Base-by-base conservation (phyloP, 2,113 vertebrate genomes). In the Illadopsis cleaveri region DNA sequence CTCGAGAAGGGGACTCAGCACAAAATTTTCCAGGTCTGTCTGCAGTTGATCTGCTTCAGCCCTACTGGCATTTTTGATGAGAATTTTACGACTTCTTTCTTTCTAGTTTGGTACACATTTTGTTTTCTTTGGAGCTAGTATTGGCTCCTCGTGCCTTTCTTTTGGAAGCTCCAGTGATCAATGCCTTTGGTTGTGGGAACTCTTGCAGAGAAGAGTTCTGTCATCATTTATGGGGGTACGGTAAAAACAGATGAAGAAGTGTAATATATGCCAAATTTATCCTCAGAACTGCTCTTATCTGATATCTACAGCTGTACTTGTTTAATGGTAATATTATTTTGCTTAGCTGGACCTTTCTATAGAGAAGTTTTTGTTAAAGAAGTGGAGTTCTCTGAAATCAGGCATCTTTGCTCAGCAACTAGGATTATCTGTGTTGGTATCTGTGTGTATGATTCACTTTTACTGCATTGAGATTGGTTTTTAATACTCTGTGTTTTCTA, bases 101-200 rank as follows among this genome's bases (percentile, higher is more conserved):
- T 57, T n/a, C 58, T 53, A 70, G 47, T 95, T 94, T 96, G 93
- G 88, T 96, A 61, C 79, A 78, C 35, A 9, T 83, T 65, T 96
- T 95, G 82, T 94, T 96, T 95, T 93, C 64, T 83, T 96, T 97
- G 96, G 96, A 96, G 85, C n/a, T 72, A 17, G 25, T 66, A 4
- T 82, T 96, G 96, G 90, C 93, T 84, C n/a, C 60, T 83, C 12
- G 40, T 83, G 92, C 93, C 68, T 95, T 90, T 90, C 90, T 58
- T 77, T 90, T 94, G 85, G 93, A 96, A 93, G 85, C 90, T 89
- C 79, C 88, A 53, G 76, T 97, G 94, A 97, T 97, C 96, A 94
- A 92, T 97, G 94, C 93, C 68, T 97, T 92, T 40, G 90, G 85
- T 93, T 96, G 92, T 94, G 96, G 93, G 94, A 97, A 93, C 80